Base-by-base conservation (phyloP, 1,140 invertebrate genomes). In the Physella acuta region DNA sequence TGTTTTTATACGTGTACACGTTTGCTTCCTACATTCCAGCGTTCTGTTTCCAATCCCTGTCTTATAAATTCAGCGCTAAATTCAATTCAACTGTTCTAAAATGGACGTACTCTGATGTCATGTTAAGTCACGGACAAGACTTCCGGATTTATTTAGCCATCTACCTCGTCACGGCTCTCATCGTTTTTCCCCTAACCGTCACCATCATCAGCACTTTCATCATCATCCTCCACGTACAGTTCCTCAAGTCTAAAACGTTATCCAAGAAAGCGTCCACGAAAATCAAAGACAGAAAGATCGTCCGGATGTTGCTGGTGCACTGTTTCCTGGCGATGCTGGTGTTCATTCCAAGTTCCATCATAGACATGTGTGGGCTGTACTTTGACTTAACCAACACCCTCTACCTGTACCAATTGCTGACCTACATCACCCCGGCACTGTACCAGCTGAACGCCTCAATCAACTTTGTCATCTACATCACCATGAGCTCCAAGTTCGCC, bases 381-480 rank as follows among this genome's bases (percentile, higher is more conserved):
- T 37, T 61, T 61, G 4, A 51, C 30, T 33, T n/a, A 44, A 11
- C 20, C 39, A 44, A 20, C 8, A 44, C n/a, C 3, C 20, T 24
- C 44, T 28, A 2, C 14, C 39, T 53, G 28, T 53, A 53, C 24
- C 31, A 64, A 16, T 5, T 51, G n/a, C 30, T 30, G 4, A n/a
- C 30, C 3, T 30, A 49, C 11, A 2, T 51, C 11, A 28, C 4
- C 20, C 39, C 28, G 8, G 31, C 39, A 28, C 59, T 64, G 1
- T 39, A 44, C 30, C 14, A 30, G 28, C 20, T 64, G 16, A 64
- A 64, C 49, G 62, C 62, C 3, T 64, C 39, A 3, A 26, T 36
- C 31, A 64, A 64, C 28, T 64, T 64, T 33, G 14, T 64, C 30
- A 37, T 64, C 44, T 64, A 64, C 30, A 49, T 64, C 11, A 64